Evolutionary conservation across 2,797 vertebrate species (phyloP), one percentile per base, ranked within the genome.

Genomic region (Manis pentadactyla): DNA sequence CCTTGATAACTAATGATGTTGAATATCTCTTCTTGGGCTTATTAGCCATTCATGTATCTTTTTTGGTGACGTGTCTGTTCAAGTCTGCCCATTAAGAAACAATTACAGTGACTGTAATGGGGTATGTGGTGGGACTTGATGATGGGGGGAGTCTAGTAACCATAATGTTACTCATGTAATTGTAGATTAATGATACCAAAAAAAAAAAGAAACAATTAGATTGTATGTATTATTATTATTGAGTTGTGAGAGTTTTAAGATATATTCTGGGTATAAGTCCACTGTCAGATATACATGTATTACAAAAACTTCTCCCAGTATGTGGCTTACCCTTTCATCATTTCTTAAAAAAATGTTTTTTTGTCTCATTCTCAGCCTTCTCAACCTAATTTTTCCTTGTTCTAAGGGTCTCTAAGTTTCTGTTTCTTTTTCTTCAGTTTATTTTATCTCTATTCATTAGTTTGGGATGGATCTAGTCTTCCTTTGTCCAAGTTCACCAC

Each of bases 371-470:
- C 42, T 84, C 3, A 77, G 8, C 23, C 75, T 79, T 34, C 86
- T n/a, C n/a, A n/a, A n/a, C 68, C 71, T 66, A 9, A 68, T 92
- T 89, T 74, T 31, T 51, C 63, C 1, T 90, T 91, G 19, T 74
- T 7, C 34, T 61, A 13, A 0, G 31, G 18, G n/a, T 78, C 57
- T 78, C 64, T 92, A 74, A 87, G 31, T 42, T 10, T n/a, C n/a
- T 64, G 17, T 49, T 73, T 83, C 34, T 69, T 63, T 95, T 63
- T 75, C n/a, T 68, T 37, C 18, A 81, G 57, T 89, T 25, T 81
- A n/a, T 93, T 68, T 89, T 74, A 31, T 81, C 14, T 81, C 15
- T 87, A 71, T 66, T 53, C n/a, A 81, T 90, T 81, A 78, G 46
- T 69, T 64, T 51, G 63, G 29, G 66, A 53, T 42, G 53, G 19